phyloP scores from a whole-genome alignment of 2,113 vertebrate species.

The Phalacrocorax pelagicus region DNA sequence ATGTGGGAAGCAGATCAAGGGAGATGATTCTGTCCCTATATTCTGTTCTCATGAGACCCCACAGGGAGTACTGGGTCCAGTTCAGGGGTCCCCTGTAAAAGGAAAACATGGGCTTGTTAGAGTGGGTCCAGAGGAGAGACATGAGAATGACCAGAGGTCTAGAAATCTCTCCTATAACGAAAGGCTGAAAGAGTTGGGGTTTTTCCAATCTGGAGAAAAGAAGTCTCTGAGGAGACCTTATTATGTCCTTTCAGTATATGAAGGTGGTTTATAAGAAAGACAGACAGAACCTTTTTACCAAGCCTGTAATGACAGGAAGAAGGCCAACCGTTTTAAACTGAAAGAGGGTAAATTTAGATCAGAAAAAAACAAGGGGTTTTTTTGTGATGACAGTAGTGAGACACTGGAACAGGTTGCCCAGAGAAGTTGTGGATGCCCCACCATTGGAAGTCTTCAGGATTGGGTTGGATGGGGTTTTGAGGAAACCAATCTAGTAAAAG shows the following conservation, averaged over 20 bases:
- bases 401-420: no score
- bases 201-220: background rate
- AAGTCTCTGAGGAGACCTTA: background rate
- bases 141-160: background rate
- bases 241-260: background rate
- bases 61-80: background rate
- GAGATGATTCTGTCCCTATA: background rate
- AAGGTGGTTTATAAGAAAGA: background rate
- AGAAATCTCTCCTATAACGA: background rate
- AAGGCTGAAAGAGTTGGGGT: accelerated
- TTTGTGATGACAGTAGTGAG: no score
- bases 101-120: background rate
- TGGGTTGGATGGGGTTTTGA: background rate
- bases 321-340: no score
- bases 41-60: background rate
- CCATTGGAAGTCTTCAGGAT: background rate
- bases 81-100: background rate
- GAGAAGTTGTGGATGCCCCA: no score
- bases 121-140: background rate
- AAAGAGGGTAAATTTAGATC: no score
- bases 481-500: background rate
- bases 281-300: background rate
- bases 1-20: accelerated
- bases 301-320: background rate
- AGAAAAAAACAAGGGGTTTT: no score